Conservation (phyloP, 2,797 vertebrate species). For the Novumbra hubbsi region DNA sequence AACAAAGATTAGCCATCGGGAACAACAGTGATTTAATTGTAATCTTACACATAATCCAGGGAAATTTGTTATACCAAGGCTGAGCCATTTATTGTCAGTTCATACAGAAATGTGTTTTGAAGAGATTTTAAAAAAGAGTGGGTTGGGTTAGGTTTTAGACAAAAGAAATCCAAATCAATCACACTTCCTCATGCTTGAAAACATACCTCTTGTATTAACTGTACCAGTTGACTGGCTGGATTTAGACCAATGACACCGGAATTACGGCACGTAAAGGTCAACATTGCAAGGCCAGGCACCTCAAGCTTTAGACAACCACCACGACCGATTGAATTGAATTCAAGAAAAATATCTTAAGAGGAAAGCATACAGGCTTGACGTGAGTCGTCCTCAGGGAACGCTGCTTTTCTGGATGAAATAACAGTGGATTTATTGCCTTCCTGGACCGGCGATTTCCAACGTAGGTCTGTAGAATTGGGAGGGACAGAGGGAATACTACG, state of each 20-base stretch:
- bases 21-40: neutral
- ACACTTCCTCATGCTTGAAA: too few species aligned
- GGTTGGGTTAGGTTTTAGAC: too few species aligned
- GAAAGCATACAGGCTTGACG: slow-evolving; percentile 1
- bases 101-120: neutral
- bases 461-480: neutral
- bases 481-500: neutral
- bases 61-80: neutral
- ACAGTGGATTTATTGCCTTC: slow-evolving; percentile 2
- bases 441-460: neutral
- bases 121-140: neutral
- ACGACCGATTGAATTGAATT: neutral
- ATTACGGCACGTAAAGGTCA: too few species aligned
- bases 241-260: too few species aligned
- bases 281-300: too few species aligned
- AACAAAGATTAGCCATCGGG: neutral
- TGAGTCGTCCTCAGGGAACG: neutral
- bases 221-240: too few species aligned
- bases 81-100: neutral
- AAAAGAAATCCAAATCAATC: too few species aligned
- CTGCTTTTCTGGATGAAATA: slow-evolving; percentile 7
- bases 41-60: neutral
- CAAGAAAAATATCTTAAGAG: neutral
- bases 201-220: too few species aligned
- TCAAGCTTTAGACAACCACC: neutral